phyloP scores from a whole-genome alignment of 2,113 vertebrate species.

The Zosterops lateralis region DNA sequence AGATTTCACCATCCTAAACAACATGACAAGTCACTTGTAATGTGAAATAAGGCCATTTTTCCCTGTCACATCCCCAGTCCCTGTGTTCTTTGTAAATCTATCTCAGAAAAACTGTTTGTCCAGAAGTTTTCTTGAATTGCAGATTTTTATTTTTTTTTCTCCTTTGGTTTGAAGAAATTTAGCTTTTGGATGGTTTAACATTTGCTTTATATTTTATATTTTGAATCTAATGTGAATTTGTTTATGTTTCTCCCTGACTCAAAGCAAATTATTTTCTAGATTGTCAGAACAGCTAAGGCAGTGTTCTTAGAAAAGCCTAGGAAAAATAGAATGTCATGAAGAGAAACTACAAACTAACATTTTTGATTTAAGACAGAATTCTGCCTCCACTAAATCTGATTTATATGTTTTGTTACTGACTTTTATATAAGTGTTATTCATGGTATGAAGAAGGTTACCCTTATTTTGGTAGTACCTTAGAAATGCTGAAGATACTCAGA shows the following conservation, averaged over 20 bases:
- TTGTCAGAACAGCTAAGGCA: background rate
- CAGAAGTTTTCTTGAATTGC: background rate
- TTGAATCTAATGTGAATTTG: background rate
- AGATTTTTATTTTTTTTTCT: background rate
- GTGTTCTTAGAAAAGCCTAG: background rate
- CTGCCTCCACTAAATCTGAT: background rate
- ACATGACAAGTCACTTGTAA: background rate
- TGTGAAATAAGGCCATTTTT: background rate
- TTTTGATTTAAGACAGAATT: background rate
- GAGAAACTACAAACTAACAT: background rate
- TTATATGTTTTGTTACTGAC: background rate
- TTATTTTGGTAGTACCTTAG: background rate
- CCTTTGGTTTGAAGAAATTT: background rate
- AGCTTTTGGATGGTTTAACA: background rate
- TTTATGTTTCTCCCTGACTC: background rate
- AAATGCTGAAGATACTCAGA: background rate
- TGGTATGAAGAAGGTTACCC: background rate
- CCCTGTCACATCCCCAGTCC: rapidly evolving
- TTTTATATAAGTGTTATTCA: background rate
- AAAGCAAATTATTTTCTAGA: background rate
- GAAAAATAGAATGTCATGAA: background rate
- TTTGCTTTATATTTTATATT: background rate
- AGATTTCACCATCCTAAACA: background rate
- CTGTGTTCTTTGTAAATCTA: background rate
- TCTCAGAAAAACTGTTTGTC: background rate